Evolutionary conservation across 2,113 vertebrate species (phyloP).

Genomic region (Tyrannus savana): DNA sequence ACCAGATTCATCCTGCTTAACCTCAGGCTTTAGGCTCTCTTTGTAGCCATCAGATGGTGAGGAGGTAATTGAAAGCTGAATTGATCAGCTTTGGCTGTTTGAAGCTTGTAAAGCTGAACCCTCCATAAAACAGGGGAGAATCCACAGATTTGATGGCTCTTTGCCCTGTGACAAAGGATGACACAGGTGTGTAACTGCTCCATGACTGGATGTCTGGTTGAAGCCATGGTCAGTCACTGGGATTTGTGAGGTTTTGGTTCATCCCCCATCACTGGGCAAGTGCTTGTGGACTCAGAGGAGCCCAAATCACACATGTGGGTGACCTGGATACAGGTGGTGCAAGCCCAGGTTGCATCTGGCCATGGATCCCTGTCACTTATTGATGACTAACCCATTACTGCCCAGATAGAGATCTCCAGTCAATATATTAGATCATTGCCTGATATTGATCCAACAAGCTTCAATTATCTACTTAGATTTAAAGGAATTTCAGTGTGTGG

Average conservation of each 20-base stretch:
- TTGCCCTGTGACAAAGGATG: not conserved
- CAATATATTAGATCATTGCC: slow-evolving; percentile 35
- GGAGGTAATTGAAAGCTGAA: too few relatives aligned
- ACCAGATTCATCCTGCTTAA: not conserved
- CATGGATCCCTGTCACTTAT: slow-evolving; percentile 1
- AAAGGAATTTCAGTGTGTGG: not conserved
- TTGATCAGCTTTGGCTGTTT: not conserved
- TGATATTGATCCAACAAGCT: slow-evolving; percentile 40
- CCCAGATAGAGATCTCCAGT: not conserved
- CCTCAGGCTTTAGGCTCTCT: not conserved
- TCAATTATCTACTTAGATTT: slow-evolving; percentile 47
- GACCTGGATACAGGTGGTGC: not conserved
- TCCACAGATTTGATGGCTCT: not conserved
- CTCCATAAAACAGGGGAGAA: not conserved
- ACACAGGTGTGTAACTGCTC: not conserved
- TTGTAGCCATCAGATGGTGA: not conserved
- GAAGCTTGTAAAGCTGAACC: not conserved
- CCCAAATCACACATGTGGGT: not conserved
- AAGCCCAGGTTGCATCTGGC: not conserved
- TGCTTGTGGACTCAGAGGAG: not conserved
- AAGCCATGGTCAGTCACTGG: not conserved
- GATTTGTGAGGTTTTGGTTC: not conserved
- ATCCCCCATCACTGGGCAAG: not conserved
- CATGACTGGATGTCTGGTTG: not conserved
- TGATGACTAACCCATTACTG: slow-evolving; percentile 27